Conservation (phyloP, 1,140 invertebrate species). For the Ceratina japonica region DNA sequence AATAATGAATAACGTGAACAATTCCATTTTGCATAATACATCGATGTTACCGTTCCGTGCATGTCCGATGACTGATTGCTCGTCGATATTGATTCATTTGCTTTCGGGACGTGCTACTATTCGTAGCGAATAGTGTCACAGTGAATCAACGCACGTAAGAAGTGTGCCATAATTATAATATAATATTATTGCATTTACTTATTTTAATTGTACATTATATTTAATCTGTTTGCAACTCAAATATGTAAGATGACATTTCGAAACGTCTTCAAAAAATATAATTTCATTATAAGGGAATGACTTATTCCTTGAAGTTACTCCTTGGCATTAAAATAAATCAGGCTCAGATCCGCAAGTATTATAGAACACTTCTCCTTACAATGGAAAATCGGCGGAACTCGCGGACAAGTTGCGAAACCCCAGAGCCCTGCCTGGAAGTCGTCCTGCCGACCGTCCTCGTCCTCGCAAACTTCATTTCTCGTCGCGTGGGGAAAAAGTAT, state of each 20-base stretch:
- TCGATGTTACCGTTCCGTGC: background rate
- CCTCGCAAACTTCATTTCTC: conserved; percentile 39
- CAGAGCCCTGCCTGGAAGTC: conserved; percentile 27
- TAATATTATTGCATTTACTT: no score
- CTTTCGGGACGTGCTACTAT: no score
- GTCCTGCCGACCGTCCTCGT: conserved; percentile 21
- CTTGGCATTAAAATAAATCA: background rate
- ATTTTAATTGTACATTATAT: no score
- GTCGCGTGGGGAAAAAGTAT: conserved; percentile 45
- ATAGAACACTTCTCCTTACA: conserved; percentile 29
- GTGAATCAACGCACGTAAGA: no score
- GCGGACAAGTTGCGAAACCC: conserved; percentile 26
- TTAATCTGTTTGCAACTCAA: no score
- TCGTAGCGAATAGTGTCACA: no score
- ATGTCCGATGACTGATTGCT: background rate
- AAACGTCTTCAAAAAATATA: no score
- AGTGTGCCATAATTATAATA: background rate
- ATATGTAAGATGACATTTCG: no score
- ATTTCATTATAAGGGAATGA: no score
- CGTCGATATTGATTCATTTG: no score
- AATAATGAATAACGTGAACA: background rate
- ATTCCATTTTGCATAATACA: background rate
- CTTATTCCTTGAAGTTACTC: no score
- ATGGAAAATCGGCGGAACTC: conserved; percentile 28
- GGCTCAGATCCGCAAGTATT: background rate